Base-by-base conservation (phyloP, 2,113 vertebrate genomes). In the Pangasianodon hypophthalmus region DNA sequence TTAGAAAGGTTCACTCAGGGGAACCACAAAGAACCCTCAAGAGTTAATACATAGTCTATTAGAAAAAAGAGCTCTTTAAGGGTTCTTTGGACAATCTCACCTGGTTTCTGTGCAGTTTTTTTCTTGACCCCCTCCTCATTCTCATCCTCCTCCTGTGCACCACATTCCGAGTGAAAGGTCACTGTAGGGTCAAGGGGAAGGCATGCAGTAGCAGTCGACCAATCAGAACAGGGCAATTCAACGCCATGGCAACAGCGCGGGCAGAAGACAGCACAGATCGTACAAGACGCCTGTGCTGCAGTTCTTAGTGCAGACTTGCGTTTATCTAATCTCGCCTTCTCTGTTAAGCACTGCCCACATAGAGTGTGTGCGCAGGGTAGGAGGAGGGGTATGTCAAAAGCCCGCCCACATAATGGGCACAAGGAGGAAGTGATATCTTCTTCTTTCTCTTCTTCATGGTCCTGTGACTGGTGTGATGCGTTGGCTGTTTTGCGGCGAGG, bases 291-390 rank as follows among this genome's bases (percentile, higher is more conserved):
- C 0, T 24, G 26, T 2, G 26, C 9, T 11, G 11, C 52, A 0
- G 16, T 16, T 29, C n/a, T 80, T 13, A 41, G 48, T 5, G 37
- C 52, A 6, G 60, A 48, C 37, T 58, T 71, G 10, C 6, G 4
- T 1, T 88, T 89, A 29, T 56, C 80, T 0, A 50, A 44, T 60
- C 44, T 85, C 56, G 88, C 92, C 56, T 80, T 93, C 1, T 90
- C 91, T 14, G 87, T 64, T 41, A 96, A 41, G 32, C 95, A 96
- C 56, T 29, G 82, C 71, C 67, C 82, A 52, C 95, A 96, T 86
- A 96, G 90, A 41, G 91, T 91, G 88, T 95, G 95, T 60, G 95
- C 95, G 89, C 95, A 96, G 4, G 96, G 95, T 75, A 96, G 91
- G 85, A 96, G 93, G 89, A 95, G 89, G 37, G 91, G 87, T 0